These are phyloP conservation scores for Sula dactylatra DNA, from an alignment of 2,113 vertebrate genomes.

Conservation along the genomic window DNA sequence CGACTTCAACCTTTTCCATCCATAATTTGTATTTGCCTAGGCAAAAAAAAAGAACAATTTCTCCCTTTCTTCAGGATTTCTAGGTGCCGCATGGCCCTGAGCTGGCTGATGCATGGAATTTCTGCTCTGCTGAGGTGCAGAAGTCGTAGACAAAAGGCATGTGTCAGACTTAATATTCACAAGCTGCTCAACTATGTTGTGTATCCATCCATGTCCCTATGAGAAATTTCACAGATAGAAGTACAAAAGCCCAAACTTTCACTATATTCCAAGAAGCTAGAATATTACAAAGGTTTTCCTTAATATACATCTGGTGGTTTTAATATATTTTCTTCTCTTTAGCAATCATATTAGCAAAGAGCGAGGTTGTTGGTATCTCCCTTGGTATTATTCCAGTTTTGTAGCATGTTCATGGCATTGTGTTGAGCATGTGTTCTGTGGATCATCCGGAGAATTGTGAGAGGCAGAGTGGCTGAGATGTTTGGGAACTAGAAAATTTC, in stretches of 20 bases:
- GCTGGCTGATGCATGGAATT: rapidly evolving
- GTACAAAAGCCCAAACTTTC: background rate
- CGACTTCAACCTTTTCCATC: background rate
- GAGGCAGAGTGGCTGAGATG: background rate
- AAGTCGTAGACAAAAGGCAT: background rate
- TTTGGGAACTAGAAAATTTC: background rate
- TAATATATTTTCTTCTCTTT: background rate
- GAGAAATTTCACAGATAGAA: background rate
- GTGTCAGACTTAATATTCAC: background rate
- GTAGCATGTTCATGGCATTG: background rate
- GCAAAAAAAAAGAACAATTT: background rate
- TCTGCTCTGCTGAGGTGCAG: background rate
- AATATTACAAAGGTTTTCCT: background rate
- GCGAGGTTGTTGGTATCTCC: background rate
- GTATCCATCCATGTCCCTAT: background rate
- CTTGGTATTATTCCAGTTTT: background rate
- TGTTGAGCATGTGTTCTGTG: background rate
- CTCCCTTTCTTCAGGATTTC: background rate
- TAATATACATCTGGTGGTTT: no score
- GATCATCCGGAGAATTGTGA: background rate
- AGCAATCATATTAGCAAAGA: background rate
- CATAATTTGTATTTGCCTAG: background rate
- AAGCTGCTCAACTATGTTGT: background rate
- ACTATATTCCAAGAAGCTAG: background rate
- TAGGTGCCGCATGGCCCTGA: background rate